Base-by-base conservation (phyloP, 2,113 vertebrate genomes). In the Apeltes quadracus region DNA sequence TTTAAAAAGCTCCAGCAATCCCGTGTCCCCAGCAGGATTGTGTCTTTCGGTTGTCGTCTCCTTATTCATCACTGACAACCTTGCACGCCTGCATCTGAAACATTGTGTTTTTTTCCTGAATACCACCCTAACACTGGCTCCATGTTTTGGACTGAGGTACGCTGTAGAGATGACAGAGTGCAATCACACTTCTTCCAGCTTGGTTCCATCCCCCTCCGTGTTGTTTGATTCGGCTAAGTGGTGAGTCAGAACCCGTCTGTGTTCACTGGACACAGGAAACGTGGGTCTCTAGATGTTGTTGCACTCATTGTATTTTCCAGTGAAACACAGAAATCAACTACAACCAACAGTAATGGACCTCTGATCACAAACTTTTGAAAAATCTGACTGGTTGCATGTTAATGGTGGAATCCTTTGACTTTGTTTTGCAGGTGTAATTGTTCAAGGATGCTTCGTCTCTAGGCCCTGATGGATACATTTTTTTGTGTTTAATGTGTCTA, bases 221-320 rank as follows among this genome's bases (percentile, higher is more conserved):
- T 57, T 84, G 57, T 79, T 78, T 69, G 48, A 68, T 78, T 86
- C 66, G 44, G 25, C 51, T 48, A 51, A 70, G 67, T 27, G 48
- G 38, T 81, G 69, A 84, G 61, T 87, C 83, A 87, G 27, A 79
- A 46, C 55, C 14, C 32, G 16, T 64, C 69, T 51, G 56, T 25
- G 18, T 73, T 72, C 44, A 64, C 39, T 72, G 32, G 50, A 68
- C 50, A 67, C 48, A 76, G 32, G 58, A 78, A 56, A 57, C 36
- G 68, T 1, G 23, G 1, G 10, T 61, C n/a, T 67, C 38, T 51
- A 44, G 14, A 63, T 39, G 23, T 18, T 23, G 44, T 5, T 46
- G n/a, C 8, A 25, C 15, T 32, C 29, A 69, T 8, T 5, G 10
- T 61, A 51, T 14, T 53, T 14, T 53, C 13, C 50, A 53, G 22